phyloP scores from a whole-genome alignment of 2,113 vertebrate genomes.

The Campylomormyrus numenius region DNA sequence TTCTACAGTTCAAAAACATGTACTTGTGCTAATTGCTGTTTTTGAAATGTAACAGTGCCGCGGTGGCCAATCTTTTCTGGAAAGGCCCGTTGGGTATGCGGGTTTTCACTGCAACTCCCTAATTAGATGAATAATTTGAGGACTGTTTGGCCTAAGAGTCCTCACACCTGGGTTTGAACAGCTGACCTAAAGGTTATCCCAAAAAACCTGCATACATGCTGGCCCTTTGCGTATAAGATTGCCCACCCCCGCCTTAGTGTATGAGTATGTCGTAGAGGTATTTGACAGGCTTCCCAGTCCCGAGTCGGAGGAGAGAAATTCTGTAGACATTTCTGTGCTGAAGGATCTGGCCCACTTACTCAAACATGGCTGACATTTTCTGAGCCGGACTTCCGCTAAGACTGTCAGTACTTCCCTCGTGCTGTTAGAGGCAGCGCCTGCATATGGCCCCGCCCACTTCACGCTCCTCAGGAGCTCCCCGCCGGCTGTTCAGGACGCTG shows the following conservation, averaged over 20 bases:
- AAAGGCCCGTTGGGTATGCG: too few relatives aligned
- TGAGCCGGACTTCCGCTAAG: background rate
- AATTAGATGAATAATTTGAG: too few relatives aligned
- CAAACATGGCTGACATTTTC: background rate
- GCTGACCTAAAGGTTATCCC: too few relatives aligned
- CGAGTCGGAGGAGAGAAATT: background rate
- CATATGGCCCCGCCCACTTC: background rate
- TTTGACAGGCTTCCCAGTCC: background rate
- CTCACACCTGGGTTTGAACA: too few relatives aligned
- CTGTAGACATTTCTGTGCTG: background rate
- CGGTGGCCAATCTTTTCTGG: too few relatives aligned
- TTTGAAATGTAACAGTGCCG: background rate
- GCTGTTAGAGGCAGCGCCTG: background rate
- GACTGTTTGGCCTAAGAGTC: too few relatives aligned
- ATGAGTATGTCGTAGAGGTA: background rate
- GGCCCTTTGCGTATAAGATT: too few relatives aligned
- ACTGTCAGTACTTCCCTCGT: background rate
- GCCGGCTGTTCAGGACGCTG: background rate
- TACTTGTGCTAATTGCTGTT: background rate
- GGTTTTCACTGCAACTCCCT: too few relatives aligned
- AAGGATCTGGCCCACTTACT: background rate
- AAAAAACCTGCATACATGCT: too few relatives aligned
- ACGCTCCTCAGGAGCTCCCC: background rate
- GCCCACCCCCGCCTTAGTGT: too few relatives aligned
- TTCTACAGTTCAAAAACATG: background rate